A percentile compares a stretch with the other conserved stretches of the same genome.
These are phyloP conservation scores for Priapulus caudatus DNA, from an alignment of 2,888 invertebrate genomes.

Conservation along the genomic window DNA sequence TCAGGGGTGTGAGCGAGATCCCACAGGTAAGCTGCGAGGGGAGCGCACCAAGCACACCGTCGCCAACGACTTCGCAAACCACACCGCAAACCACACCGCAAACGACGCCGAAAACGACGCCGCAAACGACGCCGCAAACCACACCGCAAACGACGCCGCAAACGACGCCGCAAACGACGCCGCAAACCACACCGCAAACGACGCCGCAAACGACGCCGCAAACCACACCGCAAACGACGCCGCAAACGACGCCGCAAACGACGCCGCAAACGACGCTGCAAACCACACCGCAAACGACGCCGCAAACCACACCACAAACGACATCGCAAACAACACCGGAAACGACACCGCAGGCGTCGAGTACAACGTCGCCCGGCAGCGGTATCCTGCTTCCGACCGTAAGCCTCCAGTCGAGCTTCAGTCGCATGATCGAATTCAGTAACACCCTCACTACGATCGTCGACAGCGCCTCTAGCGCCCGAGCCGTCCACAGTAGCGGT, in stretches of 20 bases:
- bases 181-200: neutral
- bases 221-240: too few species aligned
- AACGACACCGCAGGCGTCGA: neutral
- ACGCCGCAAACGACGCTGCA: neutral
- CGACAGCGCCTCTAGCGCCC: neutral
- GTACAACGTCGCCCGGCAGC: neutral
- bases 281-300: too few species aligned
- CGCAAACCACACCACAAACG: too few species aligned
- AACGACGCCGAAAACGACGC: too few species aligned
- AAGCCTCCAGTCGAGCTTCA: neutral
- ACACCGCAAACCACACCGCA: neutral
- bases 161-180: too few species aligned
- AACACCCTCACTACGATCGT: neutral
- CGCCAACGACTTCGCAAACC: neutral
- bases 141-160: too few species aligned
- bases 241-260: neutral
- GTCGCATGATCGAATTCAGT: neutral
- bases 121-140: too few species aligned
- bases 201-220: neutral
- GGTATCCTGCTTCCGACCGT: neutral
- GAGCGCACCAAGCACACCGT: neutral
- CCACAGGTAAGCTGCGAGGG: neutral
- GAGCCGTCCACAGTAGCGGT: neutral
- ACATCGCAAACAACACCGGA: neutral
- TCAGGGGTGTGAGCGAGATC: neutral